Conservation (phyloP, 2,797 vertebrate genomes). For the Botia almorhae region DNA sequence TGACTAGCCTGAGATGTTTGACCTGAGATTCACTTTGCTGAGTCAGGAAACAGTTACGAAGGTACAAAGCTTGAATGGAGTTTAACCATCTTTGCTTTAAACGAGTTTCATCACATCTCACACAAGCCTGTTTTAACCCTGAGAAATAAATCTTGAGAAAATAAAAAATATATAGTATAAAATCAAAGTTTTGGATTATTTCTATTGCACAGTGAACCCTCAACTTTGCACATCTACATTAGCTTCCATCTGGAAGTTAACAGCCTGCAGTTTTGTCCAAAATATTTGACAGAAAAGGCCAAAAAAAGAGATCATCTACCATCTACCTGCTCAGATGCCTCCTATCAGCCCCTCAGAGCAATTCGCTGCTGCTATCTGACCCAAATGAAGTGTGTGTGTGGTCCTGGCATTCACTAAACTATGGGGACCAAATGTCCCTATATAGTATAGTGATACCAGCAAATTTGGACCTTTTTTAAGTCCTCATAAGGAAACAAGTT, state of each 20-base stretch:
- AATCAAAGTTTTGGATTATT: not conserved
- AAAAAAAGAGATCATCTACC: constrained; percentile 20
- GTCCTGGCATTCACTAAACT: not conserved
- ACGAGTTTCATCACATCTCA: not conserved
- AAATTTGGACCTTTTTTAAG: too few species aligned
- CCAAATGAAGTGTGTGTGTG: constrained; percentile 12
- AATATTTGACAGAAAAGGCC: constrained; percentile 42
- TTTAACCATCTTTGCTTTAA: not conserved
- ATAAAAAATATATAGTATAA: too few species aligned
- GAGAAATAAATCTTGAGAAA: too few species aligned
- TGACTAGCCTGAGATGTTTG: constrained; percentile 19
- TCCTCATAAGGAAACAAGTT: too few species aligned
- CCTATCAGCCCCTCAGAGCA: constrained; percentile 27
- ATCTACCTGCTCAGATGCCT: constrained; percentile 47
- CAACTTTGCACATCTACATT: constrained; percentile 8
- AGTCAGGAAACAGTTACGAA: too few species aligned
- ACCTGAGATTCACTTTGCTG: not conserved
- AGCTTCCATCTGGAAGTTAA: constrained; percentile 37
- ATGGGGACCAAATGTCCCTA: not conserved
- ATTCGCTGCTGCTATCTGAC: constrained; percentile 18
- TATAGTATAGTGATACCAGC: too few species aligned
- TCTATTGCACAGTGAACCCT: constrained; percentile 36
- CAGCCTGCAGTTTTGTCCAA: not conserved
- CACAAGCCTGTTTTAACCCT: constrained; percentile 12
- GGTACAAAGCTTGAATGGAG: not conserved